phyloP scores from a whole-genome alignment of 2,888 invertebrate genomes.

The Tetranychus truncatus region DNA sequence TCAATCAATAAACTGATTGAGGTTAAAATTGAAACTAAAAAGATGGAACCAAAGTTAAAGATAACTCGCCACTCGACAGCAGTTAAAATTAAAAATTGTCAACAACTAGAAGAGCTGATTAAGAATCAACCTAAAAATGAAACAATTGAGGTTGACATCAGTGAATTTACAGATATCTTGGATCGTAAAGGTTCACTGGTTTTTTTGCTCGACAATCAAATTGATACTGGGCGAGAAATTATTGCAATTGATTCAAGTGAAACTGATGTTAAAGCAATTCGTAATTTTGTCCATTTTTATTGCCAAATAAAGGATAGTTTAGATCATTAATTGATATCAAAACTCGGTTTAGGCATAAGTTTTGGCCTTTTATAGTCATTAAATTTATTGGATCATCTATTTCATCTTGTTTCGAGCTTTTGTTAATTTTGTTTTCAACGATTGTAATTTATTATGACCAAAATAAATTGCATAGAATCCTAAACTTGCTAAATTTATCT shows the following conservation, averaged over 20 bases:
- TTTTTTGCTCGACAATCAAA: background rate
- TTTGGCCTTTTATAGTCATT: background rate
- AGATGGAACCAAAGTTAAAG: background rate
- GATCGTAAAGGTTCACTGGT: background rate
- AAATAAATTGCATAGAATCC: too few species aligned
- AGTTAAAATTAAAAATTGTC: background rate
- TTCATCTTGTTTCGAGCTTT: background rate
- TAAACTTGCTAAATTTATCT: too few species aligned
- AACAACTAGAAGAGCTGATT: background rate
- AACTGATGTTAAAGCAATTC: background rate
- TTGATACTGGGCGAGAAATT: background rate
- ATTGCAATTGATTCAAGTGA: background rate
- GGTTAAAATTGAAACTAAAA: constrained; percentile 14
- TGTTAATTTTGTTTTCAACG: too few species aligned
- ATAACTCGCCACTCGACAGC: background rate
- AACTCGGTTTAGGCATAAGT: background rate
- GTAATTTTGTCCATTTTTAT: background rate
- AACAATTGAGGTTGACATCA: background rate
- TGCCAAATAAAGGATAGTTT: background rate
- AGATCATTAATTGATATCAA: background rate
- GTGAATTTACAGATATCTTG: background rate
- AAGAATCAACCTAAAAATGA: background rate
- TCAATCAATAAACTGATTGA: constrained; percentile 17
- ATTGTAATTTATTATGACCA: too few species aligned
- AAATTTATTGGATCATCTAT: background rate